Evolutionary conservation across 2,797 vertebrate genomes (phyloP).

Genomic region (Setipinna tenuifilis): DNA sequence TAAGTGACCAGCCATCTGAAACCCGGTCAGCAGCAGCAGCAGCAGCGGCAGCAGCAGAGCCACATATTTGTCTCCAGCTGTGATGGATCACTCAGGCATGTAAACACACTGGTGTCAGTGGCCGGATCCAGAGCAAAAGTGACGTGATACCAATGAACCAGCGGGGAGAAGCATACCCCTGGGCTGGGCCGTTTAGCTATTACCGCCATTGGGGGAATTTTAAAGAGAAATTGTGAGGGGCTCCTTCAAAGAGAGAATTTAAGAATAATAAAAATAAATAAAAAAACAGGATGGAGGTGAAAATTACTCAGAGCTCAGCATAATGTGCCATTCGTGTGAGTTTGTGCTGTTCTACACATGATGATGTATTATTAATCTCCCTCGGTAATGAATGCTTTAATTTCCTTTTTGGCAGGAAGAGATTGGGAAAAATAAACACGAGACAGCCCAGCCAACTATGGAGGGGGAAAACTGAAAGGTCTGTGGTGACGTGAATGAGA

Average conservation of each 20-base stretch:
- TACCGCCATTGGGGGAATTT: constrained; percentile 28
- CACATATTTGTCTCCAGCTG: constrained; percentile 4
- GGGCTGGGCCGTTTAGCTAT: constrained; percentile 24
- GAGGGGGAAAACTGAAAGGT: background rate
- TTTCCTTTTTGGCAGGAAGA: background rate
- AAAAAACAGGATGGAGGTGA: background rate
- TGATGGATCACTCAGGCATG: constrained; percentile 40
- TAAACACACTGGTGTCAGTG: constrained; percentile 1
- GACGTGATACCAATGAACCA: constrained; percentile 47
- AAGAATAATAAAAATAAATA: background rate
- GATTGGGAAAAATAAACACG: background rate
- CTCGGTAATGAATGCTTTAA: background rate
- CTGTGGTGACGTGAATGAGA: background rate
- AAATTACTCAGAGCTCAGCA: background rate
- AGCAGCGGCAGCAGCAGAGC: background rate
- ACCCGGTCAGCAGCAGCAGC: constrained; percentile 6
- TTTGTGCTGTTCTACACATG: constrained; percentile 5
- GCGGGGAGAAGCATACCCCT: constrained; percentile 26
- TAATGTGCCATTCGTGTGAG: background rate
- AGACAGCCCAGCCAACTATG: background rate
- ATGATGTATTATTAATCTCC: constrained; percentile 17
- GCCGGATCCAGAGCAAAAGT: constrained; percentile 45
- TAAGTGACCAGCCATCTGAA: constrained; percentile 49
- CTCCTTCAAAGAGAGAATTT: too few species aligned
- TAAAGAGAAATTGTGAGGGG: background rate